A percentile compares a stretch with the other conserved stretches of the same genome.
Conservation (phyloP, 2,888 invertebrate genomes). For the Gymnosoma rotundatum region DNA sequence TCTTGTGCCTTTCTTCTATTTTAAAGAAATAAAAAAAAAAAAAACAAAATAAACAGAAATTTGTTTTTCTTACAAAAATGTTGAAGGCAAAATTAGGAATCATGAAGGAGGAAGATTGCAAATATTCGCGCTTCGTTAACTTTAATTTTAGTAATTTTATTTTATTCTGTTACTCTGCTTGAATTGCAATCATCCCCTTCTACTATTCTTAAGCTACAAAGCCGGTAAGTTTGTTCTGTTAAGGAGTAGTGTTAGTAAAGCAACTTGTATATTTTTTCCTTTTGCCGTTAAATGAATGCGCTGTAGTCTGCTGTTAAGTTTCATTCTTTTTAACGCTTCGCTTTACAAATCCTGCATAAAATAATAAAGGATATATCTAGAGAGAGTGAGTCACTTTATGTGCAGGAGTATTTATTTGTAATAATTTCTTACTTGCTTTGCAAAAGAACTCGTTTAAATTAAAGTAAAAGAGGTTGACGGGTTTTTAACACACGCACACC, state of each 20-base stretch:
- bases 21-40: conserved; percentile 1
- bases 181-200: not conserved
- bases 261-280: conserved; percentile 8
- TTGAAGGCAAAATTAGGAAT: conserved; percentile 47
- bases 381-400: not conserved
- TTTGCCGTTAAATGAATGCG: conserved; percentile 22
- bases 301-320: conserved; percentile 57
- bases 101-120: conserved; percentile 53
- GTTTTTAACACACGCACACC: conserved; percentile 34
- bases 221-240: conserved; percentile 17
- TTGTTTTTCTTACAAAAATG: conserved; percentile 3
- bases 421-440: conserved; percentile 42
- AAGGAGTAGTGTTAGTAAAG: not conserved
- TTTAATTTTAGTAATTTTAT: conserved; percentile 78
- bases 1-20: not conserved
- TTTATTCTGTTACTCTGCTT: conserved; percentile 73
- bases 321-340: conserved; percentile 60
- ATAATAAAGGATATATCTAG: conserved; percentile 20
- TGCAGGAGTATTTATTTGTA: conserved; percentile 9
- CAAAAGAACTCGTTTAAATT: conserved; percentile 32
- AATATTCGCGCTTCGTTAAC: conserved; percentile 80
- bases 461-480: conserved; percentile 31
- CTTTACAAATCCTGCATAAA: conserved; percentile 50
- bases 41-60: conserved; percentile 10
- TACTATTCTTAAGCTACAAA: not conserved